Evolutionary conservation across 2,797 vertebrate genomes (phyloP).

Genomic region (Eulemur coronatus): DNA sequence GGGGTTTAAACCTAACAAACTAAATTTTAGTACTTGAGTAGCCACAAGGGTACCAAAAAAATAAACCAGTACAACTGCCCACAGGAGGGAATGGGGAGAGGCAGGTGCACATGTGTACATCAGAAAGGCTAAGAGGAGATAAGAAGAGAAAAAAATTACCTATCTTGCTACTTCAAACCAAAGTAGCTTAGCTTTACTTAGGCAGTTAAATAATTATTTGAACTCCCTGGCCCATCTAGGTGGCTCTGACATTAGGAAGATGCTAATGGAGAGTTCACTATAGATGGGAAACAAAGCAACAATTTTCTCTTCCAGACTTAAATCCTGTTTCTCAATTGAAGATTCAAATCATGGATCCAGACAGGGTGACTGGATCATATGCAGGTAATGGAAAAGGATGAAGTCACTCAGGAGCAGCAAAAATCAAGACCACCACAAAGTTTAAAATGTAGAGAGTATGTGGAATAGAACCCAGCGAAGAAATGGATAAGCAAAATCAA

Average conservation of each 20-base stretch:
- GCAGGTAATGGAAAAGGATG: neutral
- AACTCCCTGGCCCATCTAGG: neutral
- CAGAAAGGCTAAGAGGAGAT: neutral
- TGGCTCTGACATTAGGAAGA: neutral
- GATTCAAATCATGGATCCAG: neutral
- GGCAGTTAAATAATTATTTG: neutral
- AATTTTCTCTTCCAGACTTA: conserved; percentile 18
- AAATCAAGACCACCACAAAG: neutral
- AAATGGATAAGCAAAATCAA: neutral
- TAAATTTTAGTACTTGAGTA: neutral
- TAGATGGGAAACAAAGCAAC: neutral
- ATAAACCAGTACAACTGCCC: neutral
- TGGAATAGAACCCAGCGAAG: neutral
- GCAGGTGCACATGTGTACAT: neutral
- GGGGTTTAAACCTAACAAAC: neutral
- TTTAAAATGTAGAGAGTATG: neutral
- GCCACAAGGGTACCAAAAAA: neutral
- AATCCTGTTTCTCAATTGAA: conserved; percentile 15
- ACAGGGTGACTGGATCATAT: neutral
- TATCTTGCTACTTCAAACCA: neutral
- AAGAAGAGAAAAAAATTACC: neutral
- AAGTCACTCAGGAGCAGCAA: neutral
- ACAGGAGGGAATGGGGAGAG: neutral
- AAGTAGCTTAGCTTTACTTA: neutral
- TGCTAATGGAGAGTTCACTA: neutral